Conservation (phyloP, 2,797 vertebrate genomes). For the Karalla daura region DNA sequence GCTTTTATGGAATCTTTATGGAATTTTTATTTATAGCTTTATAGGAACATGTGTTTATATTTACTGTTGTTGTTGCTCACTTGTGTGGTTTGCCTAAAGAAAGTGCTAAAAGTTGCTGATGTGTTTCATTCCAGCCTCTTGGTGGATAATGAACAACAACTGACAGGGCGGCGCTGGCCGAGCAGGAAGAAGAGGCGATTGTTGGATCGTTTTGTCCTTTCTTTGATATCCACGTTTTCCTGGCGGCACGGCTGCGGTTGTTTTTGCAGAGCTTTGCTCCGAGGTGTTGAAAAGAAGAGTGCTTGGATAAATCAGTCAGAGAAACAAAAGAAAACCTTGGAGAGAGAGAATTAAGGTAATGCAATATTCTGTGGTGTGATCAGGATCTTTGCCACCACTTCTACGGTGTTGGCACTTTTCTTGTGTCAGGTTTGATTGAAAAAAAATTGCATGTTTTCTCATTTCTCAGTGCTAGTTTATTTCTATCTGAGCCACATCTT, state of each 20-base stretch:
- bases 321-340: constrained; percentile 25
- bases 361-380: constrained; percentile 50
- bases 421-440: constrained; percentile 47
- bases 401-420: constrained; percentile 39
- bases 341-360: constrained; percentile 31
- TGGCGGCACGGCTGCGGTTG: constrained; percentile 64
- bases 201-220: constrained; percentile 17
- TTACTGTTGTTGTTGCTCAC: neutral
- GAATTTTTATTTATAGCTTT: too few species aligned
- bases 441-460: constrained; percentile 70
- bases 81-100: constrained; percentile 1
- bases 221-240: constrained; percentile 48
- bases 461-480: constrained; percentile 67
- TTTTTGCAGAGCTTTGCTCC: constrained; percentile 42
- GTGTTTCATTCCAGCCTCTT: constrained; percentile 85
- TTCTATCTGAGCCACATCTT: constrained; percentile 45
- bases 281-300: constrained; percentile 37
- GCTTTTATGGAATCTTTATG: too few species aligned
- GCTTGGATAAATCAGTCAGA: constrained; percentile 33
- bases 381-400: constrained; percentile 38
- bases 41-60: neutral
- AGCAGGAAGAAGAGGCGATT: constrained; percentile 39
- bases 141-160: constrained; percentile 96
- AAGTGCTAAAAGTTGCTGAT: constrained; percentile 13
- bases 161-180: constrained; percentile 69